Evolutionary conservation across 2,797 vertebrate genomes (phyloP).

Genomic region (Dendrocincla tyrannina): DNA sequence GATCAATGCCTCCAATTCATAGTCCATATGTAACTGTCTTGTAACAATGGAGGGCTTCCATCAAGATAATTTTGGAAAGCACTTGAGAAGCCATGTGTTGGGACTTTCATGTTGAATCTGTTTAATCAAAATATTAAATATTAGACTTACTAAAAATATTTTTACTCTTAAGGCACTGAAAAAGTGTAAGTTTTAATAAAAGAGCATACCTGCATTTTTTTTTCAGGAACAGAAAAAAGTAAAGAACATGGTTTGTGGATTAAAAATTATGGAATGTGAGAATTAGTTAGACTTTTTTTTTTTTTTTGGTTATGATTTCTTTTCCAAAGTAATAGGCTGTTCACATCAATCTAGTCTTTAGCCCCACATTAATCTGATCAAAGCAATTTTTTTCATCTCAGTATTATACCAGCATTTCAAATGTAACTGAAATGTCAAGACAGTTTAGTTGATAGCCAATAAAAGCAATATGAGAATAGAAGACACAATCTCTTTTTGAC

Average conservation of each 20-base stretch:
- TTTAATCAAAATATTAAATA: neutral
- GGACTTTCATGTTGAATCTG: neutral
- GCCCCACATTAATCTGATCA: neutral
- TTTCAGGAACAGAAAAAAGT: neutral
- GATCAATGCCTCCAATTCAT: neutral
- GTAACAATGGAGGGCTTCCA: neutral
- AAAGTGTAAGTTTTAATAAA: neutral
- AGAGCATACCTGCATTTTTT: neutral
- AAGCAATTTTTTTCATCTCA: neutral
- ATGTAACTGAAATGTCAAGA: neutral
- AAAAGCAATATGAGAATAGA: neutral
- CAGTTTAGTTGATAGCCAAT: neutral
- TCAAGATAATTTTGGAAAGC: slow-evolving; percentile 32
- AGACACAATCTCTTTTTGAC: neutral
- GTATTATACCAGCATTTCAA: neutral
- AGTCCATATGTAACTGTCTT: neutral
- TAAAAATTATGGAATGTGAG: neutral
- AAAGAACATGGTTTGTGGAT: neutral
- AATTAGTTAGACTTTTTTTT: neutral
- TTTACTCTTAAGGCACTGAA: neutral
- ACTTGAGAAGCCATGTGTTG: neutral
- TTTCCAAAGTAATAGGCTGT: neutral
- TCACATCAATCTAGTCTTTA: neutral
- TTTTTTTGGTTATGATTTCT: neutral
- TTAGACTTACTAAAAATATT: neutral